Base-by-base conservation (phyloP, 2,888 invertebrate genomes). In the Tanypteryx hageni region DNA sequence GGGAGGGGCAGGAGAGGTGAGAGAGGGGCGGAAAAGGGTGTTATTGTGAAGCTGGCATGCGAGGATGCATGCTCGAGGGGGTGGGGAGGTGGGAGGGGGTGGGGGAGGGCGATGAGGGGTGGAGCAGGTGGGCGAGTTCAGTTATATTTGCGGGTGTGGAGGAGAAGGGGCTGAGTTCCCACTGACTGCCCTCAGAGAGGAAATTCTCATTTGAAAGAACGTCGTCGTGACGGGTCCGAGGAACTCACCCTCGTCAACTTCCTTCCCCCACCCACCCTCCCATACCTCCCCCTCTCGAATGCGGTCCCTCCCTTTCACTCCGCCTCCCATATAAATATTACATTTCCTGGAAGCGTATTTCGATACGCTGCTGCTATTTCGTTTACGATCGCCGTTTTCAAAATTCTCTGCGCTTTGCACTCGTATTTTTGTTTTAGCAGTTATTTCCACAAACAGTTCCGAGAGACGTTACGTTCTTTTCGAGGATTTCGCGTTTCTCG, bases 121-220 rank as follows among this genome's bases (percentile, higher is more conserved):
- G 57, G 56, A 56, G 57, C 57, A 56, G 57, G 57, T 57, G 57
- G 57, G 56, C 57, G 56, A 83, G 44, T 83, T 83, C 56, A 83
- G 57, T 57, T 44, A 83, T 83, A 83, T 83, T 83, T 83, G 83
- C 18, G 83, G 56, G 57, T 56, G 83, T n/a, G n/a, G 83, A n/a
- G 56, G 56, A 13, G 83, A 56, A 9, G 11, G 56, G 83, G 83
- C 44, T 83, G 57, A 18, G 83, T 44, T n/a, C 83, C 11, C 31
- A n/a, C n/a, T n/a, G n/a, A n/a, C 83, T 83, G 56, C 56, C 57
- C 64, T 82, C 44, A 27, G 14, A 10, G 56, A 13, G 14, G 1
- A 13, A 57, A 44, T n/a, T 56, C 83, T 44, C n/a, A 11, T 11
- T 76, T 4, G 18, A 27, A 27, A 27, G 56, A n/a, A 44, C 31